Conservation (phyloP, 1,140 invertebrate species). For the Drosophila kanapiae region DNA sequence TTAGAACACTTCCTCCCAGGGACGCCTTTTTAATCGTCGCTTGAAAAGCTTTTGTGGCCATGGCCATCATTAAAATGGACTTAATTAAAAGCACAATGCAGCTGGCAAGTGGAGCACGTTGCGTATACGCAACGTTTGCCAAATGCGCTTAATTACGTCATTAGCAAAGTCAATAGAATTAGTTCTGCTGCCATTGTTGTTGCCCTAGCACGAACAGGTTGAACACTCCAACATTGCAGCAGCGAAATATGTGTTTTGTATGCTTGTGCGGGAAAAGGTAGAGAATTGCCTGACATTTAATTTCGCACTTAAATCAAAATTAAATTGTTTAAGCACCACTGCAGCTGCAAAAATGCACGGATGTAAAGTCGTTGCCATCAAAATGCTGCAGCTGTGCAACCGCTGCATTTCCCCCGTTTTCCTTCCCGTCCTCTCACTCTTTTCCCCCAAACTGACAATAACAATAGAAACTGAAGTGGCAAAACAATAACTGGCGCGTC, state of each 20-base stretch:
- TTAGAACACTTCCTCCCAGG: constrained; percentile 4
- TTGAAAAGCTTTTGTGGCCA: constrained; percentile 58
- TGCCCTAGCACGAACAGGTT: constrained; percentile 4
- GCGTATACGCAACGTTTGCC: constrained; percentile 66
- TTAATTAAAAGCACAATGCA: constrained; percentile 74
- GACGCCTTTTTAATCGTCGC: constrained; percentile 38
- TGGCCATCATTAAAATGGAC: constrained; percentile 71
- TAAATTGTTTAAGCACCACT: constrained; percentile 71
- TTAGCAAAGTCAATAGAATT: constrained; percentile 83
- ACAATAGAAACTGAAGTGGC: constrained; percentile 83
- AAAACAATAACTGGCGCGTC: constrained; percentile 80
- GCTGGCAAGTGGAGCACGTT: constrained; percentile 42
- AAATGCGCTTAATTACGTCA: constrained; percentile 83
- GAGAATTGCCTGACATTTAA: constrained; percentile 58
- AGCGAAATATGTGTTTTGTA: not conserved
- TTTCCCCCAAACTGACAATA: constrained; percentile 66
- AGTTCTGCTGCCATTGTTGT: constrained; percentile 56
- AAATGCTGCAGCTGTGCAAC: constrained; percentile 47
- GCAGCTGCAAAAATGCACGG: constrained; percentile 49
- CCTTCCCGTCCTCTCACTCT: not conserved
- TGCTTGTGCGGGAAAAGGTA: constrained; percentile 10
- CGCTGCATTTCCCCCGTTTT: constrained; percentile 8
- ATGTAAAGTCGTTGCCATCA: constrained; percentile 74
- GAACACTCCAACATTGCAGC: constrained; percentile 21
- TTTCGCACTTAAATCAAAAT: constrained; percentile 79